Conservation (phyloP, 2,113 vertebrate genomes). For the Mobula birostris region DNA sequence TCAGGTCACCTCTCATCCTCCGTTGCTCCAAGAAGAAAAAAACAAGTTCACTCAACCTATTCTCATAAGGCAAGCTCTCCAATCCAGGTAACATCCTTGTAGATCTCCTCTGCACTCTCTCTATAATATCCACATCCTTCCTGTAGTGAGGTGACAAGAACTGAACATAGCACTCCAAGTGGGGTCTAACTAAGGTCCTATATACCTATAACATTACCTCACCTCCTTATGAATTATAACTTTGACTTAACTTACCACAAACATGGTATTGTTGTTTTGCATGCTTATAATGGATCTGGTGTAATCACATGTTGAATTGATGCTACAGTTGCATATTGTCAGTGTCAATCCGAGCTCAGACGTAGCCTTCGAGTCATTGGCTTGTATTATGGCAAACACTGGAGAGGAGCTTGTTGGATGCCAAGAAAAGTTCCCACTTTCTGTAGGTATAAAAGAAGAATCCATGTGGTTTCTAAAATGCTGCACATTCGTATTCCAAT, state of each 20-base stretch:
- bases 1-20: too few species aligned
- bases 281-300: not conserved
- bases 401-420: slow-evolving; percentile 40
- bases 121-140: too few species aligned
- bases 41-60: too few species aligned
- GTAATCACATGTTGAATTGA: slow-evolving; percentile 41
- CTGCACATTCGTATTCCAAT: not conserved
- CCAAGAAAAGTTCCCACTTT: slow-evolving; percentile 40
- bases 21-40: too few species aligned
- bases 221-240: not conserved
- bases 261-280: slow-evolving; percentile 29
- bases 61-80: too few species aligned
- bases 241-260: slow-evolving; percentile 39
- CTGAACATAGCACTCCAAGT: too few species aligned
- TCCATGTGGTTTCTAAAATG: not conserved
- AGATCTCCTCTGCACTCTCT: too few species aligned
- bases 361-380: slow-evolving; percentile 39
- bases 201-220: too few species aligned
- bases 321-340: slow-evolving; percentile 42
- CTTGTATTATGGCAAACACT: slow-evolving; percentile 37
- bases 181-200: too few species aligned
- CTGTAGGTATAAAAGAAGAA: slow-evolving; percentile 16
- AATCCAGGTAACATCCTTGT: too few species aligned
- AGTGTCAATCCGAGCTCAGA: slow-evolving; percentile 39
- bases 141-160: too few species aligned